Evolutionary conservation across 2,113 vertebrate genomes (phyloP).

Genomic region (Nothoprocta pentlandii): DNA sequence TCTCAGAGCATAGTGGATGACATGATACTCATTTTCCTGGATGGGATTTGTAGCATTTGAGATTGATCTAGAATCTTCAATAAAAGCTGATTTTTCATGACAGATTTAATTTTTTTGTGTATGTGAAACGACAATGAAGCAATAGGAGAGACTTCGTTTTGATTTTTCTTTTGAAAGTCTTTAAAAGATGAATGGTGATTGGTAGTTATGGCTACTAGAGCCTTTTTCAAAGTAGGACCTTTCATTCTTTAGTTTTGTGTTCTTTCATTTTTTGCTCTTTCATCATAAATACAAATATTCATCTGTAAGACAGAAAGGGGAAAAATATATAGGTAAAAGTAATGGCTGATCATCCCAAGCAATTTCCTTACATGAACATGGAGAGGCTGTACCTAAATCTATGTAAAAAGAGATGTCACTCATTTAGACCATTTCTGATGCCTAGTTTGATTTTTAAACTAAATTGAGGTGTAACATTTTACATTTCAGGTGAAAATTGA

Average conservation of each 20-base stretch:
- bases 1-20: neutral
- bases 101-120: neutral
- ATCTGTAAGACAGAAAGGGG: neutral
- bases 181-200: neutral
- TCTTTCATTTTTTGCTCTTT: neutral
- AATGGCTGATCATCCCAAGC: neutral
- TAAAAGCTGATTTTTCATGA: neutral
- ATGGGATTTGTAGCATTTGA: neutral
- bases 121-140: neutral
- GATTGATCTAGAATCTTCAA: neutral
- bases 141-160: neutral
- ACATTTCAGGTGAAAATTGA: slow-evolving; percentile 94
- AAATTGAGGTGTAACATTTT: slow-evolving; percentile 69
- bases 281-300: slow-evolving; percentile 17
- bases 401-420: neutral
- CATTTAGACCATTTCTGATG: slow-evolving; percentile 39
- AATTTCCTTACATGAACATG: neutral
- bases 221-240: neutral
- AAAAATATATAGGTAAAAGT: neutral
- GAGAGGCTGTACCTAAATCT: neutral
- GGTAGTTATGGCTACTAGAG: neutral
- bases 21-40: neutral
- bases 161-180: neutral
- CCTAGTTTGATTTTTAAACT: slow-evolving; percentile 23
- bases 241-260: neutral